Conservation (phyloP, 1,140 invertebrate genomes). For the Hyles vespertilio region DNA sequence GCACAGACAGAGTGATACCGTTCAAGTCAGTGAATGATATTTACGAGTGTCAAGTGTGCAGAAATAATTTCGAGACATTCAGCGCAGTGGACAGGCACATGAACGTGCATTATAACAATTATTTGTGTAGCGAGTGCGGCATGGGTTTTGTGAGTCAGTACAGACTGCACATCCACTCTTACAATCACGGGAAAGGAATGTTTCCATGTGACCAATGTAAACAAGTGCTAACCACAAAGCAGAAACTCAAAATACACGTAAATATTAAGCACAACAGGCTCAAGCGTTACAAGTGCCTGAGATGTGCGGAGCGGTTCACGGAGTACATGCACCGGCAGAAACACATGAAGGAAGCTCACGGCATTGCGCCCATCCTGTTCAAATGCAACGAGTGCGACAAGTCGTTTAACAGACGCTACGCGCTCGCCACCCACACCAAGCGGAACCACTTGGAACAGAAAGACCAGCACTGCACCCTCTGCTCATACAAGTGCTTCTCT, state of each 20-base stretch:
- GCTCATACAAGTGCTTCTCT: constrained; percentile 58
- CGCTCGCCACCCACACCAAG: constrained; percentile 57
- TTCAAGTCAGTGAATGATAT: constrained; percentile 39
- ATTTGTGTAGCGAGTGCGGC: constrained; percentile 61
- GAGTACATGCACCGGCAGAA: constrained; percentile 60
- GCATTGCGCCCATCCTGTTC: constrained; percentile 44
- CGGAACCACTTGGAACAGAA: constrained; percentile 62
- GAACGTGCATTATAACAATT: constrained; percentile 63
- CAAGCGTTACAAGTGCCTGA: constrained; percentile 57
- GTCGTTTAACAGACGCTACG: constrained; percentile 52
- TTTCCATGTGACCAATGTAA: constrained; percentile 53
- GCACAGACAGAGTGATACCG: constrained; percentile 51
- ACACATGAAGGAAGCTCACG: constrained; percentile 52
- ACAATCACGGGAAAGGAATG: constrained; percentile 47
- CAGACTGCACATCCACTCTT: constrained; percentile 53
- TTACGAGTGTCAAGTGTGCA: constrained; percentile 53
- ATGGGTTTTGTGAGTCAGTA: constrained; percentile 60
- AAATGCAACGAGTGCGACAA: constrained; percentile 64
- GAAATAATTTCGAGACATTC: constrained; percentile 58
- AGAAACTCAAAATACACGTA: constrained; percentile 56
- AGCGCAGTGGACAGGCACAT: constrained; percentile 63
- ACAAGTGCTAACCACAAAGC: constrained; percentile 46
- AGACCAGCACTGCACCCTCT: constrained; percentile 53
- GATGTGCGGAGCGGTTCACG: constrained; percentile 54
- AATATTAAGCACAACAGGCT: constrained; percentile 53